Evolutionary conservation across 2,797 vertebrate genomes (phyloP).

Genomic region (Graptemys geographica): DNA sequence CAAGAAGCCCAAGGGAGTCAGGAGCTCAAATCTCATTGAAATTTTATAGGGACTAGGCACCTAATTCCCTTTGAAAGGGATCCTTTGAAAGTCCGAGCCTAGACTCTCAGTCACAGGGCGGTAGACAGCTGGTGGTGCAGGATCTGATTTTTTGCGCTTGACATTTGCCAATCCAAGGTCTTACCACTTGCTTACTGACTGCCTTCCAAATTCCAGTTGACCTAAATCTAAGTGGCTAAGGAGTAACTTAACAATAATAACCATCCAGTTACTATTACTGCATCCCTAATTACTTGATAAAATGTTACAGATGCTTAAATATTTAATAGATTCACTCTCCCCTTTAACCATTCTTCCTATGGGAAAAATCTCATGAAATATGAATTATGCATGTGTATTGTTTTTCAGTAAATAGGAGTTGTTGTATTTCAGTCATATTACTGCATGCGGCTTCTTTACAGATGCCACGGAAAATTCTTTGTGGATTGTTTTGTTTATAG

Average conservation of each 20-base stretch:
- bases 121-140: neutral
- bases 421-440: neutral
- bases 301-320: conserved; percentile 43
- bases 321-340: conserved; percentile 27
- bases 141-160: neutral
- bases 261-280: neutral
- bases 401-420: conserved; percentile 12
- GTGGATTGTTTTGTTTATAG: neutral
- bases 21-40: neutral
- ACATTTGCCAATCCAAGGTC: neutral
- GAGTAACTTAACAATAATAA: neutral
- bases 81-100: neutral
- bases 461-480: neutral
- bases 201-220: neutral
- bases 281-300: conserved; percentile 11
- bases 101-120: neutral
- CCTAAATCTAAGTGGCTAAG: conserved; percentile 3
- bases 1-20: neutral
- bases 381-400: conserved; percentile 25
- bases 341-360: conserved; percentile 40
- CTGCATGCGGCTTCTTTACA: neutral
- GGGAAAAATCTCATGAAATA: conserved; percentile 51
- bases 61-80: neutral
- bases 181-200: neutral
- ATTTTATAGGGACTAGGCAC: neutral